Percentiles rank a stretch among this genome's conserved stretches.
Conservation (phyloP, 2,797 vertebrate genomes). For the Passerculus sandwichensis region DNA sequence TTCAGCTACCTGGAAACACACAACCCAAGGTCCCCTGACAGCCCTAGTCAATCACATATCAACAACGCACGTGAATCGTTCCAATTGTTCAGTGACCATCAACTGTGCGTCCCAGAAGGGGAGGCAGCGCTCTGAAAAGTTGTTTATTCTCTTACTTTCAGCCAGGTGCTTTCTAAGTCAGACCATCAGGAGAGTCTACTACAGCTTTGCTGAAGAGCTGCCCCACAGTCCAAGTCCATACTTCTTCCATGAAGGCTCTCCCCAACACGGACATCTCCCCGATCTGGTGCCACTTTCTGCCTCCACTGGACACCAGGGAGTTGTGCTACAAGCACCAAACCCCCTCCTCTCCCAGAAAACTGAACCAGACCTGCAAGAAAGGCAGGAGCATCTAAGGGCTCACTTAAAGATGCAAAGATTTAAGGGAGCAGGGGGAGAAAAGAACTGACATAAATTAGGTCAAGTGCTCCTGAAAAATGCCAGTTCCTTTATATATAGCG, state of each 20-base stretch:
- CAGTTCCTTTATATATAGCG: conserved; percentile 40
- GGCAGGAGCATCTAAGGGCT: background rate
- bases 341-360: background rate
- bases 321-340: background rate
- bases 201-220: rapidly evolving
- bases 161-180: background rate
- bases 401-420: background rate
- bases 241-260: background rate
- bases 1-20: background rate
- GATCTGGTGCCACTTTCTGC: background rate
- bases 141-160: background rate
- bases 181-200: background rate
- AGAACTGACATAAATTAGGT: conserved; percentile 17
- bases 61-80: background rate
- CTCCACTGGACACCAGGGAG: background rate
- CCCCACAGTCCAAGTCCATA: background rate
- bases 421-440: background rate
- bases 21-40: background rate
- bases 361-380: rapidly evolving
- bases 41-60: background rate
- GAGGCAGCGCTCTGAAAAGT: background rate
- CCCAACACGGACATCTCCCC: rapidly evolving
- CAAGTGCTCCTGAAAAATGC: conserved; percentile 20
- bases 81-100: background rate
- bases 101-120: background rate